phyloP scores from a whole-genome alignment of 2,797 vertebrate genomes.

The Lithobates pipiens region DNA sequence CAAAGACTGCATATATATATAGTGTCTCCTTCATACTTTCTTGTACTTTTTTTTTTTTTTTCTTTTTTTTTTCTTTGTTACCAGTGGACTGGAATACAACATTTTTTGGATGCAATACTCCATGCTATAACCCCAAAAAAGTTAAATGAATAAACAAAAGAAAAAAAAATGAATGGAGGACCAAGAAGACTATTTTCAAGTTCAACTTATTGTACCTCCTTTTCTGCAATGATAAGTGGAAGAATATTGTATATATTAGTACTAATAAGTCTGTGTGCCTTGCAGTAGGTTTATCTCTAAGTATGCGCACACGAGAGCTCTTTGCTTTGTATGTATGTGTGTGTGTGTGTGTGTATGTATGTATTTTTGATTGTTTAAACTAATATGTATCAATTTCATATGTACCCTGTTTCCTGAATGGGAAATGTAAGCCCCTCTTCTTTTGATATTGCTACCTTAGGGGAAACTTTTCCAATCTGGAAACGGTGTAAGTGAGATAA shows the following conservation, averaged over 20 bases:
- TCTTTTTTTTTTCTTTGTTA: conserved; percentile 42
- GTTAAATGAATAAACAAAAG: conserved; percentile 26
- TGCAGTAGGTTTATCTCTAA: conserved; percentile 16
- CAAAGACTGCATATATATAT: conserved; percentile 65
- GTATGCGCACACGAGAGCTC: conserved; percentile 16
- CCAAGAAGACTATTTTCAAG: conserved; percentile 55
- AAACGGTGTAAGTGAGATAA: conserved; percentile 1
- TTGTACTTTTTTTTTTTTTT: conserved; percentile 60
- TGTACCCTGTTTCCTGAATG: neutral
- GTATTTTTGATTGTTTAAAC: neutral
- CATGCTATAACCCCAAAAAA: conserved; percentile 62
- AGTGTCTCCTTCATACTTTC: conserved; percentile 59
- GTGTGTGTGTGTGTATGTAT: neutral
- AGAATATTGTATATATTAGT: conserved; percentile 21
- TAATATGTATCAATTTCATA: neutral
- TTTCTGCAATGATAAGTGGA: conserved; percentile 17
- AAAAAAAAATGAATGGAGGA: conserved; percentile 40
- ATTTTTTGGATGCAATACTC: conserved; percentile 65
- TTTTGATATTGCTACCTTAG: neutral
- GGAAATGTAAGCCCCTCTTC: neutral
- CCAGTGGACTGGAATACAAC: conserved; percentile 64
- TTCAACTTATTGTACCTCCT: conserved; percentile 33
- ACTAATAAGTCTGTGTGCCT: conserved; percentile 51
- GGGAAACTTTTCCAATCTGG: neutral
- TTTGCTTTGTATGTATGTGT: conserved; percentile 13